Evolutionary conservation across 2,113 vertebrate species (phyloP), one percentile per base, ranked within the genome.

Genomic region (Falco punctatus): DNA sequence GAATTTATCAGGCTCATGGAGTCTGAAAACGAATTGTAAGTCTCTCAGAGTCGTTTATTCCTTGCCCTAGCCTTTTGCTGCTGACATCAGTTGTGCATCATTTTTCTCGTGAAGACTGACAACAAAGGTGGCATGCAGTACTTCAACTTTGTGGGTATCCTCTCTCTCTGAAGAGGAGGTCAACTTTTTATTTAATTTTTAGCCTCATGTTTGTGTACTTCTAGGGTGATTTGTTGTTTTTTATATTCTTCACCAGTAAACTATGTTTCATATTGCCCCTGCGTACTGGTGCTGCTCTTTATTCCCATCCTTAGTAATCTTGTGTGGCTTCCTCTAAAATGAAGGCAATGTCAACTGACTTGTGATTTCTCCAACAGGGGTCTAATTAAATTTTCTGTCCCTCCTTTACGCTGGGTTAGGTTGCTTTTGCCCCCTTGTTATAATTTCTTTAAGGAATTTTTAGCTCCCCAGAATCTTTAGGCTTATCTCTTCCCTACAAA

Each of bases 141-240:
- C 27, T 73, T 64, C 35, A 88, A 15, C 58, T 73, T 66, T 77
- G 23, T 52, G 46, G 18, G 10, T 21, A 69, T n/a, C 8, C 22
- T 59, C 16, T 62, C 9, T 33, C 24, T 86, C 9, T 22, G 15
- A 61, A 80, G 11, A 80, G 23, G 8, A 33, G 10, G 13, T 10
- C 10, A 73, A 22, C 2, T 3, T 14, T 55, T 49, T 17, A 6
- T 38, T 5, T 64, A 40, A 18, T 62, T 66, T 22, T 40, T 51
- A 16, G 7, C 4, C 17, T 65, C 8, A 21, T 0, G 0, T 14
- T 88, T n/a, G 5, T 44, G 26, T 48, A 27, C 15, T 78, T 83
- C 40, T 51, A 48, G 12, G 19, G 52, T 46, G 13, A 52, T 69
- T 80, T 70, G 19, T 67, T 80, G 40, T 9, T 1, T 59, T 85